phyloP scores from a whole-genome alignment of 1,140 invertebrate species.

The Thaumatotibia leucotreta region DNA sequence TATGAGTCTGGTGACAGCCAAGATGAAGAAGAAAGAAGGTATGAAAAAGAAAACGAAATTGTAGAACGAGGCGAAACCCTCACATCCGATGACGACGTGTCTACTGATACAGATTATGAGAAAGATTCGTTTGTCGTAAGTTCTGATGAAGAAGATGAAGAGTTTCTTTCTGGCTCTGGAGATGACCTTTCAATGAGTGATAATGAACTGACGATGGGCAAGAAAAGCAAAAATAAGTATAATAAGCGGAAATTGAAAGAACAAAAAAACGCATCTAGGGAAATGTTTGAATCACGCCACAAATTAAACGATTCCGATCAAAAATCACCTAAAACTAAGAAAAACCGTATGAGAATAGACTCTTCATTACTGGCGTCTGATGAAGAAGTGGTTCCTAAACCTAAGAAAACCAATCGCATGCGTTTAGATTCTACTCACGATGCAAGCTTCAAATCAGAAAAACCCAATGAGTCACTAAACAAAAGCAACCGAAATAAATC shows the following conservation, averaged over 20 bases:
- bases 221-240: slow-evolving; percentile 67
- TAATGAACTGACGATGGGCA: slow-evolving; percentile 61
- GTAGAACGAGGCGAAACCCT: slow-evolving; percentile 61
- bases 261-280: slow-evolving; percentile 62
- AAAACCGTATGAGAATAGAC: slow-evolving; percentile 32
- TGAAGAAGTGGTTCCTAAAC: slow-evolving; percentile 31
- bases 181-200: slow-evolving; percentile 66
- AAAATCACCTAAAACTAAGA: slow-evolving; percentile 32
- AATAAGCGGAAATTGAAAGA: slow-evolving; percentile 59
- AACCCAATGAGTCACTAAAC: slow-evolving; percentile 17
- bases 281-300: slow-evolving; percentile 67
- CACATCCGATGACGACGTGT: slow-evolving; percentile 50
- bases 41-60: slow-evolving; percentile 57
- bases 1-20: slow-evolving; percentile 68
- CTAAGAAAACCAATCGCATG: slow-evolving; percentile 45
- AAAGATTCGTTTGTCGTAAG: slow-evolving; percentile 68
- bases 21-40: slow-evolving; percentile 52
- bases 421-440: slow-evolving; percentile 52
- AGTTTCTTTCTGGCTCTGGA: slow-evolving; percentile 60
- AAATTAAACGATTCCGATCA: slow-evolving; percentile 43
- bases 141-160: slow-evolving; percentile 62
- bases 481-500: slow-evolving; percentile 25
- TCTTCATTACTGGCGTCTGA: slow-evolving; percentile 41
- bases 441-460: slow-evolving; percentile 10
- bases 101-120: slow-evolving; percentile 63